These are phyloP conservation scores for Cygnus olor DNA, from an alignment of 2,797 vertebrate species.

Conservation along the genomic window DNA sequence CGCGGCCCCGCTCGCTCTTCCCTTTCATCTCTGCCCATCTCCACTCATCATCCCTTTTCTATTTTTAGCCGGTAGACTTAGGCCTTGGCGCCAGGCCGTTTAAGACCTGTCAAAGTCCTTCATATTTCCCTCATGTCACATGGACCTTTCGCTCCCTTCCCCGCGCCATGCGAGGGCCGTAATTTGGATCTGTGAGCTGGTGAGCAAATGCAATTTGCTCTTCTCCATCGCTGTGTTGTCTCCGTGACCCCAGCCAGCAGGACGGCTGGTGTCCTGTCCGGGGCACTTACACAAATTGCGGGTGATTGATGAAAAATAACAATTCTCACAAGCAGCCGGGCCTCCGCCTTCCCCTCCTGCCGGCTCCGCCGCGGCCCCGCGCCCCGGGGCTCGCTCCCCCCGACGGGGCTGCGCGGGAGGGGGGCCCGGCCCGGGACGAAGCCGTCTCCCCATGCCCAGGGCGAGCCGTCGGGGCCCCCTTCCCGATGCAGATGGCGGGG, in stretches of 20 bases:
- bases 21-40: slow-evolving; percentile 85
- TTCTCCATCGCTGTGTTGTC: slow-evolving; percentile 76
- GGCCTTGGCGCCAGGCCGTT: slow-evolving; percentile 97
- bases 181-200: slow-evolving; percentile 68
- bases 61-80: slow-evolving; percentile 92
- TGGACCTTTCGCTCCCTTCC: slow-evolving; percentile 83
- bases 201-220: slow-evolving; percentile 79
- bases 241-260: slow-evolving; percentile 83
- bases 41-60: slow-evolving; percentile 87
- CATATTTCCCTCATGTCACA: slow-evolving; percentile 94
- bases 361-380: slow-evolving; percentile 1
- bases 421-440: accelerated
- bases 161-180: slow-evolving; percentile 74
- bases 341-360: slow-evolving; percentile 61
- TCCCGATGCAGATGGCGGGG: background rate
- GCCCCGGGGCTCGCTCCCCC: background rate
- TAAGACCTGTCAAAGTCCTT: slow-evolving; percentile 97
- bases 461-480: background rate
- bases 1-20: slow-evolving; percentile 16
- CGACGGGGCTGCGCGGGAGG: background rate
- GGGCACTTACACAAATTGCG: slow-evolving; percentile 83
- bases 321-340: slow-evolving; percentile 81
- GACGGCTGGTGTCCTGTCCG: slow-evolving; percentile 81
- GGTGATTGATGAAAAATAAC: slow-evolving; percentile 88
- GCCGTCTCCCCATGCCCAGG: background rate